Conservation (phyloP, 2,797 vertebrate genomes). For the Dryobates pubescens region DNA sequence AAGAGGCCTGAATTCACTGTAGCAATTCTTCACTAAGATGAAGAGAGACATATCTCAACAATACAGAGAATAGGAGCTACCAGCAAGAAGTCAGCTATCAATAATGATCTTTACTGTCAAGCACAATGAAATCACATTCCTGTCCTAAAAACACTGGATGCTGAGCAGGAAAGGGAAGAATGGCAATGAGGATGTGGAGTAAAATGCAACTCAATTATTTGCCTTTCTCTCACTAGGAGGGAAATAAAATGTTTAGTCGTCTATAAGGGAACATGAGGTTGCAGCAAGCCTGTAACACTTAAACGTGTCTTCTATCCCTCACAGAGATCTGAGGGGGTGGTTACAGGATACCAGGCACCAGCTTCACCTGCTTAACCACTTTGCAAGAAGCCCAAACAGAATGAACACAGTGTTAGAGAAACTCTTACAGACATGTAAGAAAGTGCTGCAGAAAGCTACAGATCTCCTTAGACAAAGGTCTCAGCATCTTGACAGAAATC, state of each 20-base stretch:
- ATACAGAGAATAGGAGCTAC: neutral
- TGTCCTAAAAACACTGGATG: neutral
- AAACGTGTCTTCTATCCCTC: neutral
- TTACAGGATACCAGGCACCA: neutral
- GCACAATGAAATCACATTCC: neutral
- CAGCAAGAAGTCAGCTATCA: neutral
- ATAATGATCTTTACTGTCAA: neutral
- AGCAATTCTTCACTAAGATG: neutral
- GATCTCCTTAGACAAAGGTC: neutral
- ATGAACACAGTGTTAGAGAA: neutral
- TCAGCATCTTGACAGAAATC: neutral
- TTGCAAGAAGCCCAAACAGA: neutral
- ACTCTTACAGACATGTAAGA: too few relatives aligned
- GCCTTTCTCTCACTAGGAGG: neutral
- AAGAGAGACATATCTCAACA: neutral
- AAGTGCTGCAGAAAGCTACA: neutral
- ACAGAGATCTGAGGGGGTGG: rapidly evolving
- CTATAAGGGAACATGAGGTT: neutral
- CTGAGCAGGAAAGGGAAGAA: neutral
- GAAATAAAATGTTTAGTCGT: rapidly evolving
- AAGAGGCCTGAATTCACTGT: neutral
- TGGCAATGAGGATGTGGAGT: rapidly evolving
- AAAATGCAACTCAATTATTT: neutral
- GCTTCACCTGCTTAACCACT: neutral
- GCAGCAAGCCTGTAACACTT: neutral